phyloP scores from a whole-genome alignment of 2,113 vertebrate genomes.

The Halichoerus grypus region DNA sequence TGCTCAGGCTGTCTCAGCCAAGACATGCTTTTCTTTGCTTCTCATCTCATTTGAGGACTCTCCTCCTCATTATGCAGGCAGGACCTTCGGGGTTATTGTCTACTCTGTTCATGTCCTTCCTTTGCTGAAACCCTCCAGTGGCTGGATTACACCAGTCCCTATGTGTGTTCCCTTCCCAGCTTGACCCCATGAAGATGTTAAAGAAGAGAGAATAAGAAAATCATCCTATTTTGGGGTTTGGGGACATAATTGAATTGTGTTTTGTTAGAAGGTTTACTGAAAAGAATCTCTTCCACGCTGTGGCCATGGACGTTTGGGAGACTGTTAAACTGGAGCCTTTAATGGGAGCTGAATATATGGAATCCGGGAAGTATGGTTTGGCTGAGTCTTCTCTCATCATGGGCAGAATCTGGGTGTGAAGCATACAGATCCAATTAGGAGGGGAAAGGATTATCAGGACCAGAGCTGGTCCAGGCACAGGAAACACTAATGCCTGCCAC shows the following conservation, averaged over 20 bases:
- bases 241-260: conserved; percentile 22
- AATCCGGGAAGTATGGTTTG: conserved; percentile 35
- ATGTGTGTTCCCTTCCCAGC: neutral
- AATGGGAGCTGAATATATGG: neutral
- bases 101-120: neutral
- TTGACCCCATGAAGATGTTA: neutral
- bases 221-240: neutral
- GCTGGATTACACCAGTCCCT: neutral
- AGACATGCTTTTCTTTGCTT: conserved; percentile 31
- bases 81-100: neutral
- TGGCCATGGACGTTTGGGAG: neutral
- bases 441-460: conserved; percentile 51
- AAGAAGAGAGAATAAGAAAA: conserved; percentile 47
- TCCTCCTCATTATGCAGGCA: neutral
- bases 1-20: conserved; percentile 17
- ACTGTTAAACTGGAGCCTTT: neutral
- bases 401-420: conserved; percentile 50
- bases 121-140: conserved; percentile 16
- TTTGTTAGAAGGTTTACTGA: conserved; percentile 48
- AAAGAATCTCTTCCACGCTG: neutral
- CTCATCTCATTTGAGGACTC: neutral
- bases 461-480: neutral
- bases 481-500: conserved; percentile 41
- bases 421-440: conserved; percentile 53
- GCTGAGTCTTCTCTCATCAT: conserved; percentile 13